A percentile compares a stretch with the other conserved stretches of the same genome.
Conservation (phyloP, 2,113 vertebrate genomes). For the Dasyprocta punctata region DNA sequence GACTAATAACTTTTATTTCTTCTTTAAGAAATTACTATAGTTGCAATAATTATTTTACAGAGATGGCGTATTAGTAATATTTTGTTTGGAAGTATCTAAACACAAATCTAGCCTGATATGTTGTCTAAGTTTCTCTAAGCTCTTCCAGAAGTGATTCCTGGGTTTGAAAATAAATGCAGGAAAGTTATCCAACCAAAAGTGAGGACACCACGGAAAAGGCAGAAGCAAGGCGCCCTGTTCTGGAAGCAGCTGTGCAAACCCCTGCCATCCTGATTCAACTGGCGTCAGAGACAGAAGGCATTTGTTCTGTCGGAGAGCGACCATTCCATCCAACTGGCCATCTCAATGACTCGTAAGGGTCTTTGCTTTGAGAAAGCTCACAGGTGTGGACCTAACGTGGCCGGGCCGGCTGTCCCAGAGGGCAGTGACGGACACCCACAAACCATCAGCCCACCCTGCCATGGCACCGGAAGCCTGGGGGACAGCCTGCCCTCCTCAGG, state of each 20-base stretch:
- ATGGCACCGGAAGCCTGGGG: too few species aligned
- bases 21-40: neutral
- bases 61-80: neutral
- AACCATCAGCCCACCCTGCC: too few species aligned
- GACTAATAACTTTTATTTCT: neutral
- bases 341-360: neutral
- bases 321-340: neutral
- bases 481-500: neutral
- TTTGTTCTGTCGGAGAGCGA: neutral
- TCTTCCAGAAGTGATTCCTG: neutral
- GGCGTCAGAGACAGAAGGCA: neutral
- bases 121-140: neutral
- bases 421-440: neutral
- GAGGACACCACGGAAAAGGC: neutral
- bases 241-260: neutral
- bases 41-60: neutral
- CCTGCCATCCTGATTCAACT: neutral
- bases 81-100: neutral
- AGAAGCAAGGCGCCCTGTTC: neutral
- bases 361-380: neutral
- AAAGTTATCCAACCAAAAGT: neutral
- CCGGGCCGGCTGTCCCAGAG: neutral
- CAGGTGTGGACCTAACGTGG: neutral
- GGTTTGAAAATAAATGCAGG: neutral
- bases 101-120: neutral